Evolutionary conservation across 2,797 vertebrate species (phyloP), one percentile per base, ranked within the genome.

Genomic region (Poecile montanus): DNA sequence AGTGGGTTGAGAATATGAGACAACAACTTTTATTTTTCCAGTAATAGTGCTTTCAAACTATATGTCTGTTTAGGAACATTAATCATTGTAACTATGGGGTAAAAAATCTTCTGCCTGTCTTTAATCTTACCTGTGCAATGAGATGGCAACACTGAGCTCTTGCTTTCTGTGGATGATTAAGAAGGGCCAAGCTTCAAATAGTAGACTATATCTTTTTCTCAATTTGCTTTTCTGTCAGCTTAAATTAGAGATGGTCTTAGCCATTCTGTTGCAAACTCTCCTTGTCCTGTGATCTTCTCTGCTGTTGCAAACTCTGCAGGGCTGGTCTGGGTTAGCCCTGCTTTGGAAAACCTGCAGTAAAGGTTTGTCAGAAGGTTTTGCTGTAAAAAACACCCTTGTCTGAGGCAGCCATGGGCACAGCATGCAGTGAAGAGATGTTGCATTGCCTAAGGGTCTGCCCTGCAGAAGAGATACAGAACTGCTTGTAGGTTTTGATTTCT

Each of bases 51-150:
- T 96, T 96, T 95, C 93, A 94, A 95, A 87, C 80, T 85, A n/a
- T 51, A 72, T 73, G 62, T 94, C 95, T 96, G 95, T 95, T 96
- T 97, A 86, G 95, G 91, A 96, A 96, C 95, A 96, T 94, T 95
- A 88, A 95, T 93, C 93, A 92, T 51, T 86, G 56, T 95, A 96
- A 95, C 94, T 77, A 88, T 2, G 2, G 89, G 88, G 82, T 94
- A 94, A 91, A 95, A 40, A 93, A 88, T 87, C 91, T 91, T 76
- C 87, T 90, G 85, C 70, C 92, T 93, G 85, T 89, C 95, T 83
- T 90, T 86, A 76, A 84, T 93, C 67, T 89, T 93, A 91, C 89
- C 93, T 94, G 88, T 47, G 82, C 80, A 79, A 26, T 78, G 85
- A 91, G 80, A 85, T 90, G 91, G 89, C 83, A 89, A 70, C 67